Base-by-base conservation (phyloP, 2,888 invertebrate genomes). In the Caenorhabditis zanzibari region DNA sequence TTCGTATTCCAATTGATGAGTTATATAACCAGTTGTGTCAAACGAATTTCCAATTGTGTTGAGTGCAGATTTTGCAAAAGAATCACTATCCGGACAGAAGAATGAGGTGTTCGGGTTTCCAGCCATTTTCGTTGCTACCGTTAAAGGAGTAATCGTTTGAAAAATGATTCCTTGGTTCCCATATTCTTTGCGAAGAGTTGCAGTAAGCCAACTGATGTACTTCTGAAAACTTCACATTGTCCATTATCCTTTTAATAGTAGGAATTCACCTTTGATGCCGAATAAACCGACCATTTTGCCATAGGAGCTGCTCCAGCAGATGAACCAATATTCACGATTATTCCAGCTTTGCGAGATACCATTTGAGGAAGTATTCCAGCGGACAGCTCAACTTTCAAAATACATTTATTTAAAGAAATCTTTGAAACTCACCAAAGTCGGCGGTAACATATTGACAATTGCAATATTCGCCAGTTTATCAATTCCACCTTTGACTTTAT, bases 351-450 rank as follows among this genome's bases (percentile, higher is more conserved):
- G 56, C 96, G 94, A 86, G 95, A 94, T 63, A 95, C 95, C 96
- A 97, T 96, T 16, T 94, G 95, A 0, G 97, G 96, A 92, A 98
- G 93, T 0, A 97, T 94, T 9, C 97, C 93, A 49, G 95, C 95
- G n/a, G 96, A 96, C 96, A 98, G 96, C 93, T 93, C 82, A 41
- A 88, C 32, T 35, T 7, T 12, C 14, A 22, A 2, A 12, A 26
- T 54, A 2, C 28, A 16, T n/a, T 24, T 0, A 28, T 16, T 47
- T 6, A 9, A 38, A 5, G 35, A 19, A 19, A 26, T 12, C 10
- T 10, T 2, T 22, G 0, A 59, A 28, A 49, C 38, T 54, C n/a
- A 91, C 91, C 75, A 95, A 95, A 0, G 95, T 95, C 41, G 95
- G 95, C 0, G 96, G 95, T 35, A 95, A 94, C 28, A 96, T 94